Conservation (phyloP, 2,113 vertebrate species). For the Pollachius pollachius region DNA sequence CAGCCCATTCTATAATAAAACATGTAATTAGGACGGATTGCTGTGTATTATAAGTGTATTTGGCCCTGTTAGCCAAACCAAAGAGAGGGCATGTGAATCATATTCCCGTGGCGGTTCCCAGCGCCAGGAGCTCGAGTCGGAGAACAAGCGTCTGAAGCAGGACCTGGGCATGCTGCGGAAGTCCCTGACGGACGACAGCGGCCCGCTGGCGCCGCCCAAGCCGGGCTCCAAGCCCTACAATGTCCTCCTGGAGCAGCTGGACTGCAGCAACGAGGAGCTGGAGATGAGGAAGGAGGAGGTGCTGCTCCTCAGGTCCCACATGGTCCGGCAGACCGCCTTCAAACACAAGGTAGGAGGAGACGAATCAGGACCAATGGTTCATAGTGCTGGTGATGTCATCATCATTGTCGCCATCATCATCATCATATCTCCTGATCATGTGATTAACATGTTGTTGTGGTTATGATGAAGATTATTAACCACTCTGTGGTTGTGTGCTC, state of each 20-base stretch:
- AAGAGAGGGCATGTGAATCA: too few relatives aligned
- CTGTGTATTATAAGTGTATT: too few relatives aligned
- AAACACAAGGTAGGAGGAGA: slow-evolving; percentile 81
- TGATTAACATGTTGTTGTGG: too few relatives aligned
- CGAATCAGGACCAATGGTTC: too few relatives aligned
- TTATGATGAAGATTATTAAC: too few relatives aligned
- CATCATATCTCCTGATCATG: too few relatives aligned
- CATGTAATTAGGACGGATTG: too few relatives aligned
- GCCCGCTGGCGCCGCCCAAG: slow-evolving; percentile 72
- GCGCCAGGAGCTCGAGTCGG: slow-evolving; percentile 93
- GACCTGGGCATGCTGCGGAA: slow-evolving; percentile 87
- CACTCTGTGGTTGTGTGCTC: too few relatives aligned
- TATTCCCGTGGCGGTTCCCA: slow-evolving; percentile 38
- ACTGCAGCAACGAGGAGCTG: slow-evolving; percentile 87
- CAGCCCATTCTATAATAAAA: too few relatives aligned
- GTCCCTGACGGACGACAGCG: slow-evolving; percentile 77
- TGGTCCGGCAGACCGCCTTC: slow-evolving; percentile 89
- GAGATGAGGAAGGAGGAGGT: slow-evolving; percentile 96
- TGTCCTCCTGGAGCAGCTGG: slow-evolving; percentile 88
- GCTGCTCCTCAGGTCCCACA: slow-evolving; percentile 89
- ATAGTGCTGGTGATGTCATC: too few relatives aligned
- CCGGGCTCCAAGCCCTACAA: slow-evolving; percentile 81
- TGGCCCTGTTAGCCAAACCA: too few relatives aligned
- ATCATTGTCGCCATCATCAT: too few relatives aligned
- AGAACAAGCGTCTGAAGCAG: slow-evolving; percentile 94